A percentile compares a stretch with the other conserved stretches of the same genome.
These are phyloP conservation scores for Charanyca ferruginea DNA, from an alignment of 2,888 invertebrate species.

Conservation along the genomic window DNA sequence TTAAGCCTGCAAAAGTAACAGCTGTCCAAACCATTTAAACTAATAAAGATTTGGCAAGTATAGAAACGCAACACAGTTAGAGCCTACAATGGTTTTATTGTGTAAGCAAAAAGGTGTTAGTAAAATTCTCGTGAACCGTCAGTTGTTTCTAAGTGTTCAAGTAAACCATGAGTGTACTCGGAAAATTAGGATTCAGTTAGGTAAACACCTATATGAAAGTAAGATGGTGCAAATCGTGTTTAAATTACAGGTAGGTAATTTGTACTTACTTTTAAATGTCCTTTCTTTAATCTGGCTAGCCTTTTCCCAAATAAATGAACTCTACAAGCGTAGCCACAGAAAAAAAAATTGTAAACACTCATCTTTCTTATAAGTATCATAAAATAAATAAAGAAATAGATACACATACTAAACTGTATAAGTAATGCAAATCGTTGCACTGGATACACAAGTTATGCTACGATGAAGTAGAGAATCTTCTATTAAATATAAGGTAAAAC, in stretches of 20 bases:
- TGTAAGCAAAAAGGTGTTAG: constrained; percentile 47
- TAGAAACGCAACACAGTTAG: constrained; percentile 27
- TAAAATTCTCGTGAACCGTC: constrained; percentile 31
- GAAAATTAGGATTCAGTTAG: constrained; percentile 27
- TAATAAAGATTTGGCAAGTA: constrained; percentile 42
- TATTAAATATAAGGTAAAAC: too few relatives aligned
- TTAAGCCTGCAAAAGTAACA: neutral
- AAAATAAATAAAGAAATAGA: too few relatives aligned
- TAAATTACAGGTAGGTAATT: constrained; percentile 34
- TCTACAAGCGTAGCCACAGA: too few relatives aligned
- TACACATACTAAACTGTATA: too few relatives aligned
- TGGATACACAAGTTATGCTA: too few relatives aligned
- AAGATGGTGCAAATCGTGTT: constrained; percentile 44
- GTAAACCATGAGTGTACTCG: constrained; percentile 37
- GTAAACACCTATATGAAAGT: constrained; percentile 12
- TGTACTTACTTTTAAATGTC: neutral
- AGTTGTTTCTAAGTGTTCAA: constrained; percentile 47
- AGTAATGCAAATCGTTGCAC: too few relatives aligned
- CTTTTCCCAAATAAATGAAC: too few relatives aligned
- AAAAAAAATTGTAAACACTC: too few relatives aligned
- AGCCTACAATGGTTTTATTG: constrained; percentile 53
- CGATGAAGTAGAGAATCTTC: too few relatives aligned
- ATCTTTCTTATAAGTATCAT: too few relatives aligned
- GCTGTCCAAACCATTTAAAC: constrained; percentile 9
- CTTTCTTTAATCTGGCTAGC: too few relatives aligned